These are phyloP conservation scores for Rhynchotus rufescens DNA, from an alignment of 2,797 vertebrate species.

Conservation along the genomic window DNA sequence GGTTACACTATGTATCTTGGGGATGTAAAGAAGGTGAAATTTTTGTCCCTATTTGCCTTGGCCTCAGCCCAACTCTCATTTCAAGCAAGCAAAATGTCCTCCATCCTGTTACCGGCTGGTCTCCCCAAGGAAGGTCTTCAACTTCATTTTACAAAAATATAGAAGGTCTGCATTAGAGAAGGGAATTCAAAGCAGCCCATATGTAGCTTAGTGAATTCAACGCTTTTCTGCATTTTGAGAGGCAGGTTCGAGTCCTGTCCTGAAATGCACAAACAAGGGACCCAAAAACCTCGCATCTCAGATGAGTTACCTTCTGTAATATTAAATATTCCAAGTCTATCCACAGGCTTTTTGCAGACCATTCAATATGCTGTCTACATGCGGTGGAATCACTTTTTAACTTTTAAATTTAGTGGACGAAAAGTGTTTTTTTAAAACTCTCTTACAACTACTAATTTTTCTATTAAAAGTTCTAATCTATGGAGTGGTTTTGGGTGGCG, in stretches of 20 bases:
- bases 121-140: neutral
- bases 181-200: neutral
- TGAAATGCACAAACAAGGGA: neutral
- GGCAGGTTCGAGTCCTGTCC: neutral
- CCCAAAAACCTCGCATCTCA: neutral
- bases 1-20: neutral
- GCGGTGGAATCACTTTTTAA: neutral
- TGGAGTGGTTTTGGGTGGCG: neutral
- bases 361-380: neutral
- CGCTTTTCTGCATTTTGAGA: neutral
- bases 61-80: neutral
- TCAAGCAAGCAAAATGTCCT: neutral
- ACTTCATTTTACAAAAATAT: conserved; percentile 1
- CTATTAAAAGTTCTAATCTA: neutral
- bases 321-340: neutral
- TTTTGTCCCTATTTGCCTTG: neutral
- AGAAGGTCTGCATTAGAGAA: neutral
- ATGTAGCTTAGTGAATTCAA: neutral
- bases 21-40: neutral
- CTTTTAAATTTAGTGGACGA: neutral
- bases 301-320: neutral
- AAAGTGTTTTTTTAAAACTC: neutral
- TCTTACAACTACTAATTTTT: neutral
- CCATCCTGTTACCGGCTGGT: neutral
- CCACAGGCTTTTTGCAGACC: neutral